These are phyloP conservation scores for Dusona sp. DNA, from an alignment of 2,888 invertebrate species.

Conservation along the genomic window DNA sequence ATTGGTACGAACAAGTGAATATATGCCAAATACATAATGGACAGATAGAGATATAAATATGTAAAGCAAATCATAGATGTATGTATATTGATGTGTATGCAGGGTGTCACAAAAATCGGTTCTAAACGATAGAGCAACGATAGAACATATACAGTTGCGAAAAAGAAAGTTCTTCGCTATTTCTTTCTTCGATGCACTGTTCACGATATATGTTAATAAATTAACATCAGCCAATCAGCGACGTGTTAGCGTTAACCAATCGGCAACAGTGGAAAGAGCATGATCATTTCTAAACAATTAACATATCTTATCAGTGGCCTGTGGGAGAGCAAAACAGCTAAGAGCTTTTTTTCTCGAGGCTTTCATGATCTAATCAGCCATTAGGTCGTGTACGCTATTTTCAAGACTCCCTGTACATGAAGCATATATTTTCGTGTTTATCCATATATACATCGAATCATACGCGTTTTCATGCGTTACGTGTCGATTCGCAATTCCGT, in stretches of 20 bases:
- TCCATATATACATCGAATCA: conserved; percentile 31
- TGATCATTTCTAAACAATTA: no score
- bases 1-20: conserved; percentile 34
- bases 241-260: no score
- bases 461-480: conserved; percentile 51
- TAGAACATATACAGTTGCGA: neutral
- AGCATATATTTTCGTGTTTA: neutral
- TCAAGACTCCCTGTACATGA: neutral
- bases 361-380: neutral
- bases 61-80: neutral
- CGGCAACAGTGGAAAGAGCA: no score
- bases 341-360: neutral
- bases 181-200: neutral
- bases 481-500: conserved; percentile 46
- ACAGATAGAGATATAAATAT: neutral
- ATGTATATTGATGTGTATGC: neutral
- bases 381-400: neutral
- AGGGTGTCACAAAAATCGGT: neutral
- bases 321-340: neutral
- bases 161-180: neutral
- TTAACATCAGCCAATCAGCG: no score
- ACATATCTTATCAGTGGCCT: neutral
- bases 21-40: conserved; percentile 3
- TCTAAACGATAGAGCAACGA: neutral
- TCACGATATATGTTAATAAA: no score